Conservation (phyloP, 2,113 vertebrate species). For the Gasterosteus aculeatus region DNA sequence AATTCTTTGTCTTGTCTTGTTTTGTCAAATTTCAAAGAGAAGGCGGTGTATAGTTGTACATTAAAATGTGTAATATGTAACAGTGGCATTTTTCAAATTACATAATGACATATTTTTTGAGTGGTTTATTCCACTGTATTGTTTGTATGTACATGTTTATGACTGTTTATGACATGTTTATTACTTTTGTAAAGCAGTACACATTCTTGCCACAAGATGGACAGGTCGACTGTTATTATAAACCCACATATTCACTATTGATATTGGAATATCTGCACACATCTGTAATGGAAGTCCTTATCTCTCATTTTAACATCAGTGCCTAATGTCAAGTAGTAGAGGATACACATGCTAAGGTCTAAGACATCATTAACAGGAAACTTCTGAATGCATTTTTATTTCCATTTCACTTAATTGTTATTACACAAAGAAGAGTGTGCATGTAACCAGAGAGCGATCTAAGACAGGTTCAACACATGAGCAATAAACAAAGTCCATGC, state of each 20-base stretch:
- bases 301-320: not conserved
- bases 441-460: not conserved
- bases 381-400: not conserved
- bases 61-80: not conserved
- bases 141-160: not conserved
- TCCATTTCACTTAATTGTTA: not conserved
- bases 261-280: not conserved
- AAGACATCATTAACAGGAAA: not conserved
- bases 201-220: slow-evolving; percentile 44
- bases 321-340: not conserved
- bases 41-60: not conserved
- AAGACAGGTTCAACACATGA: not conserved
- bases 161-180: not conserved
- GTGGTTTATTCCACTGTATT: not conserved
- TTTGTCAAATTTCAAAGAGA: not conserved
- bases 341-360: not conserved
- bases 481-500: not conserved
- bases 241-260: not conserved
- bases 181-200: slow-evolving; percentile 11
- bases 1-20: too few relatives aligned
- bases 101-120: not conserved
- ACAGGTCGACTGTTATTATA: not conserved
- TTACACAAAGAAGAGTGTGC: not conserved
- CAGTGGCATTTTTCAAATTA: not conserved
- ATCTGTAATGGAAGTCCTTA: not conserved